Evolutionary conservation across 2,797 vertebrate species (phyloP).

Genomic region (Falco naumanni): DNA sequence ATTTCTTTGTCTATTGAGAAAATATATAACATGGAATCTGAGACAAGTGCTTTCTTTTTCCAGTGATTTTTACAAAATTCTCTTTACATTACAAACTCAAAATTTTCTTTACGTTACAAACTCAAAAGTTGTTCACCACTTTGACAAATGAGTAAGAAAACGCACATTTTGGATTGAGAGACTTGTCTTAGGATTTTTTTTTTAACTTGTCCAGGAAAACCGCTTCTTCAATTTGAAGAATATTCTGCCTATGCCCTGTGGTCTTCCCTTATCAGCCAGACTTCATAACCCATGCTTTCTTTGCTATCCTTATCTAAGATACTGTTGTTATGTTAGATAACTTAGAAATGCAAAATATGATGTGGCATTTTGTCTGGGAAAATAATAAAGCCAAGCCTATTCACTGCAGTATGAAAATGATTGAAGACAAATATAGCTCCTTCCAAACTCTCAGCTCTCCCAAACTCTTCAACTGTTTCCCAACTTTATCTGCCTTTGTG

Average conservation of each 20-base stretch:
- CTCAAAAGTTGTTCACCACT: neutral
- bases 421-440: neutral
- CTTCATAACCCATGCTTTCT: neutral
- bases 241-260: neutral
- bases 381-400: neutral
- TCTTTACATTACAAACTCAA: neutral
- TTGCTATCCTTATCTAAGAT: neutral
- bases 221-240: neutral
- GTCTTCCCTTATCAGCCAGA: neutral
- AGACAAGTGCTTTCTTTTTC: neutral
- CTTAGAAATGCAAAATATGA: neutral
- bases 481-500: neutral
- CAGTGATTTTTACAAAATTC: neutral
- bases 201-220: neutral
- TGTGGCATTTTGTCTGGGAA: neutral
- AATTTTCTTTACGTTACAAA: neutral
- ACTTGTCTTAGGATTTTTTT: too few relatives aligned
- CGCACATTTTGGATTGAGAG: neutral
- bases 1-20: neutral
- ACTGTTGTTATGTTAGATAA: neutral
- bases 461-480: neutral
- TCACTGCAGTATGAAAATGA: neutral
- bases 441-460: neutral
- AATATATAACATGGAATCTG: neutral
- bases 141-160: neutral